Base-by-base conservation (phyloP, 2,113 vertebrate species). In the Sisor rabdophorus region DNA sequence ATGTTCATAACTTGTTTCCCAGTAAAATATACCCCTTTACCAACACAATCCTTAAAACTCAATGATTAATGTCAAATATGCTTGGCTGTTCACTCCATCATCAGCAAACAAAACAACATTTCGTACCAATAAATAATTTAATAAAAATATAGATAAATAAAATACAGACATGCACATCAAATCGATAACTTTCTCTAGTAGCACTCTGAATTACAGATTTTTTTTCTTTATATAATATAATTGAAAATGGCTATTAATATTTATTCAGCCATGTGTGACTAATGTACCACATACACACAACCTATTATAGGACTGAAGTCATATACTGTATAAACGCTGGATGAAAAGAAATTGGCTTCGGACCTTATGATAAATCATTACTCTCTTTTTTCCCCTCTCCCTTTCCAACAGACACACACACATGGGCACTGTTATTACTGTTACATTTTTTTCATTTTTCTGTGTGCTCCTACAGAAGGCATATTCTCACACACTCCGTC, bases 361-460 rank as follows among this genome's bases (percentile, higher is more conserved):
- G 61, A 77, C 69, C 53, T 56, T 63, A 69, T 73, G 61, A 75
- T 77, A 65, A 71, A 81, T 75, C 60, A 63, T 70, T 59, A 69
- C 60, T 54, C 55, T 71, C 47, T 52, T 50, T 58, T 22, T 58
- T 22, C 24, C 56, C 24, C 56, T 58, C 24, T 58, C 13, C 17
- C 50, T 52, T 28, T 61, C 59, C 26, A 26, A 63, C 58, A 63
- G 58, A 74, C 26, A 63, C 47, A 15, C 47, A 15, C 56, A 61
- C 20, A 22, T 22, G 28, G 32, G 36, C 65, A 36, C 44, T 64
- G 71, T 75, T 75, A 79, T 75, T 79, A 71, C 76, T 60, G 52
- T 50, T 79, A 64, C 65, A 79, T 40, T 71, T 40, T 63, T 74
- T 70, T 75, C 47, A 72, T 76, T 72, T 80, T 32, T 58, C 13